Evolutionary conservation across 1,140 invertebrate species (phyloP).

Genomic region (Epicauta chinensis): DNA sequence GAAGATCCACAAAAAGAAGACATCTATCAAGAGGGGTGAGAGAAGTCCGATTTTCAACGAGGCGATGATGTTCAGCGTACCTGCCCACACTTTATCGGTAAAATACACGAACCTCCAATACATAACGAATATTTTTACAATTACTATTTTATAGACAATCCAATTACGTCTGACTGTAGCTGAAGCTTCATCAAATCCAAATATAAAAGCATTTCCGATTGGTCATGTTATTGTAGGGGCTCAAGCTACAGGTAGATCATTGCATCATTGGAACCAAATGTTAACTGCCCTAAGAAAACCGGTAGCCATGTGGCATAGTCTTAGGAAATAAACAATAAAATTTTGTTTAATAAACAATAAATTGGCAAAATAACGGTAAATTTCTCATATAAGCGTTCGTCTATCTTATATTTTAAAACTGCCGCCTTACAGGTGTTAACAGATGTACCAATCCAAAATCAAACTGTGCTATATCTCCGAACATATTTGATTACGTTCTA

Average conservation of each 20-base stretch:
- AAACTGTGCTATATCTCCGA: too few relatives aligned
- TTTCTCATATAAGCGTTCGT: too few relatives aligned
- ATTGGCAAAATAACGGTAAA: neutral
- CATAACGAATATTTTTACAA: too few relatives aligned
- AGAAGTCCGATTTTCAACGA: slow-evolving; percentile 72
- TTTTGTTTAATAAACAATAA: neutral
- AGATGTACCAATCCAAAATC: too few relatives aligned
- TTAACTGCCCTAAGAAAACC: slow-evolving; percentile 71
- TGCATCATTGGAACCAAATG: slow-evolving; percentile 82
- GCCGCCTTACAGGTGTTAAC: too few relatives aligned
- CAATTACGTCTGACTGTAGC: slow-evolving; percentile 63
- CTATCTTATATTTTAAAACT: too few relatives aligned
- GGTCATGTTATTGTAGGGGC: slow-evolving; percentile 69
- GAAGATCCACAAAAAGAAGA: slow-evolving; percentile 71
- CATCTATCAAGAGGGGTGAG: slow-evolving; percentile 61
- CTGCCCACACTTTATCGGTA: slow-evolving; percentile 54
- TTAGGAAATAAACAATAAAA: slow-evolving; percentile 51
- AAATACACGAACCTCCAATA: neutral
- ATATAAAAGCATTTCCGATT: slow-evolving; percentile 50
- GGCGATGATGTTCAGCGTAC: slow-evolving; percentile 71
- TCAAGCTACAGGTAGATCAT: slow-evolving; percentile 58
- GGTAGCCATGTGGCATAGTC: slow-evolving; percentile 77
- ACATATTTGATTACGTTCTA: too few relatives aligned
- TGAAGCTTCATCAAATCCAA: slow-evolving; percentile 31
- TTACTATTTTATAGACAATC: slow-evolving; percentile 51